Evolutionary conservation across 2,797 vertebrate species (phyloP).

Genomic region (Helicolenus hilgendorfi): DNA sequence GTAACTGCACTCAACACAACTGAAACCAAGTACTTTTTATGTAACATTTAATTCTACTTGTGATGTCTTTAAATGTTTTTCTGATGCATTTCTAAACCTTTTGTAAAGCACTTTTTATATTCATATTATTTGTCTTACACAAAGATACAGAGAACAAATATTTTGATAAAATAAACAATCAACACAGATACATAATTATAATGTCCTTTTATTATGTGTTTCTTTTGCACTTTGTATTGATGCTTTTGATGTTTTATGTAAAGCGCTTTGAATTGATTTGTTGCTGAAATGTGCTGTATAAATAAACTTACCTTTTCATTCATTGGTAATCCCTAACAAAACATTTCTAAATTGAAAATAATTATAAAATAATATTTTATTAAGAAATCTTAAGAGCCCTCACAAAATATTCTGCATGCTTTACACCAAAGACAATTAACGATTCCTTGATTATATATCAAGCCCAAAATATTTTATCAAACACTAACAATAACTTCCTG

Average conservation of each 20-base stretch:
- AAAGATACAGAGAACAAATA: not conserved
- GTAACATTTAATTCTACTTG: not conserved
- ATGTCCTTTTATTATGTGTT: fast-evolving
- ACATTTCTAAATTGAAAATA: not conserved
- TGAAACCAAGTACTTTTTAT: not conserved
- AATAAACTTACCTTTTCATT: not conserved
- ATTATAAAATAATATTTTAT: no score
- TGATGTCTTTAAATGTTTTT: not conserved
- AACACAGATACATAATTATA: not conserved
- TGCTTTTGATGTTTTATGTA: no score
- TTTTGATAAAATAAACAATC: not conserved
- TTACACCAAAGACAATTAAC: not conserved
- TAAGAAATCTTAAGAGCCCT: not conserved
- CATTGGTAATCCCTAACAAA: not conserved
- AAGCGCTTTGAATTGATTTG: no score
- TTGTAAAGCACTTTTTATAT: no score
- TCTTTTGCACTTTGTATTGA: no score
- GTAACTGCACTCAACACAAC: not conserved
- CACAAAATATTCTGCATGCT: not conserved
- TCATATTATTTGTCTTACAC: not conserved
- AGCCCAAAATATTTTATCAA: not conserved
- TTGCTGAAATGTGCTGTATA: no score
- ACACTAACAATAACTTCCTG: not conserved
- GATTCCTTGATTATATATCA: not conserved
- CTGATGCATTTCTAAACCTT: no score